These are phyloP conservation scores for Barnardius zonarius DNA, from an alignment of 2,113 vertebrate genomes.

Conservation along the genomic window DNA sequence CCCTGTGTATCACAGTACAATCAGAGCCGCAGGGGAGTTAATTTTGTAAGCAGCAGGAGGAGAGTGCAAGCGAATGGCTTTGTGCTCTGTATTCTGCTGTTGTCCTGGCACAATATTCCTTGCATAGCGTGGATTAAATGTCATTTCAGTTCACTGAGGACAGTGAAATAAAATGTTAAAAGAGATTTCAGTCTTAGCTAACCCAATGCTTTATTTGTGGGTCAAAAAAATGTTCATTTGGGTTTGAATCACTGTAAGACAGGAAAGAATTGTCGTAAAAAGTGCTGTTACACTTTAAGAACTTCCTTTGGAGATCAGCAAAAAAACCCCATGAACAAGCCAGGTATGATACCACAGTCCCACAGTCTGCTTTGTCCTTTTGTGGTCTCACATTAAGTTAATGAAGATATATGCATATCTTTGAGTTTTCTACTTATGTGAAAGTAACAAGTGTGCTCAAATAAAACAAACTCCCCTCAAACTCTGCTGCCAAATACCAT, in stretches of 20 bases:
- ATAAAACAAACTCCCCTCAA: background rate
- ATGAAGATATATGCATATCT: background rate
- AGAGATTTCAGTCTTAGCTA: background rate
- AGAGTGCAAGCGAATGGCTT: background rate
- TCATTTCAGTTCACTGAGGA: background rate
- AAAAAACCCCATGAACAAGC: rapidly evolving
- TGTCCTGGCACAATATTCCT: background rate
- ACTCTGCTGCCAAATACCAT: background rate
- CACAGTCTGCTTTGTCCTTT: background rate
- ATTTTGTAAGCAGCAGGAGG: background rate
- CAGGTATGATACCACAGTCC: no score
- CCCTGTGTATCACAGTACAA: background rate
- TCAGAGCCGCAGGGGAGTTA: background rate
- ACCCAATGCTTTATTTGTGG: background rate
- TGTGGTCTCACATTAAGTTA: background rate
- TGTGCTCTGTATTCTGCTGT: background rate
- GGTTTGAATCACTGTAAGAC: background rate
- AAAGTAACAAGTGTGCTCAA: background rate
- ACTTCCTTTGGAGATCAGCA: background rate
- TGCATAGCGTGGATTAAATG: background rate
- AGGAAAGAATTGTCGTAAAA: background rate
- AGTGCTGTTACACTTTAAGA: background rate
- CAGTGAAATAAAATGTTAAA: background rate
- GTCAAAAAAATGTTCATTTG: background rate
- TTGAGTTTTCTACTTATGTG: background rate